Percentiles rank a stretch among this genome's conserved stretches.
Evolutionary conservation across 2,888 invertebrate genomes (phyloP).

Genomic region (Pegoplata infirma): DNA sequence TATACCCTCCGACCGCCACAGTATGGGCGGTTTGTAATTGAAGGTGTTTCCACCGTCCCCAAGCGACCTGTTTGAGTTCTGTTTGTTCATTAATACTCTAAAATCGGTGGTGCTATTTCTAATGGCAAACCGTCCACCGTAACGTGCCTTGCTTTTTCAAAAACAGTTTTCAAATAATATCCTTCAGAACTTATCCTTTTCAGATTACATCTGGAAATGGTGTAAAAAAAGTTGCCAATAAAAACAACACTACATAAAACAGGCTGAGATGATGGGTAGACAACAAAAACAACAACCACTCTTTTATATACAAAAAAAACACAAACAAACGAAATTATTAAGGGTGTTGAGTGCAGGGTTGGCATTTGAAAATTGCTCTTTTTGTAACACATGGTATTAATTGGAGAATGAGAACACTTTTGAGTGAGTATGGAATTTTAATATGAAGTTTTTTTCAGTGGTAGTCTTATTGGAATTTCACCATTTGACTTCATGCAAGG

Average conservation of each 20-base stretch:
- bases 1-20: no score
- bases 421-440: not conserved
- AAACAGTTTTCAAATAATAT: no score
- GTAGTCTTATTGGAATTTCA: not conserved
- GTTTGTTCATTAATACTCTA: no score
- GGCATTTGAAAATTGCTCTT: not conserved
- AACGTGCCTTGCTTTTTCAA: no score
- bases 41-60: no score
- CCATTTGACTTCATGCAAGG: not conserved
- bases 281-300: not conserved
- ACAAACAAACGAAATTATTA: no score
- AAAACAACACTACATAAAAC: slow-evolving; percentile 15
- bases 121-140: no score
- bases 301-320: not conserved
- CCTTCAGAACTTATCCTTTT: no score
- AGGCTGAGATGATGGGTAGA: not conserved
- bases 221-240: slow-evolving; percentile 42
- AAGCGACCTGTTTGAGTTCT: no score
- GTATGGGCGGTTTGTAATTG: no score
- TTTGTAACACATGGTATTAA: slow-evolving; percentile 1
- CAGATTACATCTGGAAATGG: no score
- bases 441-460: not conserved
- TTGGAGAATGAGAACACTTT: not conserved
- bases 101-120: no score
- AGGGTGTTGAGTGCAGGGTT: slow-evolving; percentile 36